Percentiles rank a stretch among this genome's conserved stretches.
Evolutionary conservation across 2,113 vertebrate genomes (phyloP).

Genomic region (Canis aureus): DNA sequence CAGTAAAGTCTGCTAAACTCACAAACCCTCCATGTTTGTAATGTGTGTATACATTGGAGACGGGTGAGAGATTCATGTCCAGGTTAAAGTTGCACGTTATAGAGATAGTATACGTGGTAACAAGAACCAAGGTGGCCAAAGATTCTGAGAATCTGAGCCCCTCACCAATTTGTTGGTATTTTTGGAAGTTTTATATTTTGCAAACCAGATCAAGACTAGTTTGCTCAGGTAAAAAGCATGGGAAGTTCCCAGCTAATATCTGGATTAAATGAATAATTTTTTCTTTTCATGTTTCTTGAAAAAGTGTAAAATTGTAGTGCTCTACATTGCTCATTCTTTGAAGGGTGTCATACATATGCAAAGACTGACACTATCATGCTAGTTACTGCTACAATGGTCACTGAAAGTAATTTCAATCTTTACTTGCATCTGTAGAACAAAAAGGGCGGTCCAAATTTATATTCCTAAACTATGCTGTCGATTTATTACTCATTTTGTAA

Average conservation of each 20-base stretch:
- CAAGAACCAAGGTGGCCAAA: neutral
- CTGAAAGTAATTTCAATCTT: slow-evolving; percentile 31
- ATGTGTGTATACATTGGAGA: neutral
- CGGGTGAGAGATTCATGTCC: neutral
- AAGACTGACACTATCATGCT: neutral
- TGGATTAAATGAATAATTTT: neutral
- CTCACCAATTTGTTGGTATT: neutral
- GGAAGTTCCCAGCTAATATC: neutral
- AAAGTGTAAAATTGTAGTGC: neutral
- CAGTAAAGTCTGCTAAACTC: neutral
- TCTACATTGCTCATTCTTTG: neutral
- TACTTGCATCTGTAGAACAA: neutral
- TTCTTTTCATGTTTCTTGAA: neutral
- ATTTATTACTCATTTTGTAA: neutral
- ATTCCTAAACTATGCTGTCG: neutral
- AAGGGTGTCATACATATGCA: neutral
- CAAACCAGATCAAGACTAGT: neutral
- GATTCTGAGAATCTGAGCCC: neutral
- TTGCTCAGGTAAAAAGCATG: neutral
- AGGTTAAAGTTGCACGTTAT: neutral
- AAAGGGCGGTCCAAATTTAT: neutral
- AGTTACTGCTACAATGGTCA: neutral
- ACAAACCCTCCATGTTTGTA: neutral
- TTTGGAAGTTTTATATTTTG: neutral
- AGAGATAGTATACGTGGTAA: neutral